phyloP scores from a whole-genome alignment of 2,113 vertebrate species.

The Cercocebus atys region DNA sequence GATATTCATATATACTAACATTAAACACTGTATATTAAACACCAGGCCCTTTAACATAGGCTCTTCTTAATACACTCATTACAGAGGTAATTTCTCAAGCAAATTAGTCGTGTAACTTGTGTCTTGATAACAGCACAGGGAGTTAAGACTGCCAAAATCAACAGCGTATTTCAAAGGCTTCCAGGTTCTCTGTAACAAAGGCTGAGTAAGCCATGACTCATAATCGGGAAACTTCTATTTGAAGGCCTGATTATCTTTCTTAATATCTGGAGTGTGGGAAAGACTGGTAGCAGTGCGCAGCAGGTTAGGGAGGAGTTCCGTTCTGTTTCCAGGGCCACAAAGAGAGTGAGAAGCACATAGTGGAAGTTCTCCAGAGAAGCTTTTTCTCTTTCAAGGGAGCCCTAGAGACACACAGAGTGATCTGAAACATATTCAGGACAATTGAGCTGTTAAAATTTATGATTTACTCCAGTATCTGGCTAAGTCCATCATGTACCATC shows the following conservation, averaged over 20 bases:
- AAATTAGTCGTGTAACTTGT: conserved; percentile 72
- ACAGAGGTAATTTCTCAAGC: conserved; percentile 77
- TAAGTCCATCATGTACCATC: not conserved
- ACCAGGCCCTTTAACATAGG: not conserved
- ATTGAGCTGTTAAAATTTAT: not conserved
- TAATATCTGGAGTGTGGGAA: conserved; percentile 86
- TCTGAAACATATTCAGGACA: not conserved
- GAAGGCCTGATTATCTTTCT: conserved; percentile 79
- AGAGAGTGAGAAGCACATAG: not conserved
- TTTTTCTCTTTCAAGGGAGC: conserved; percentile 5
- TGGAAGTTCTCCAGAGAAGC: not conserved
- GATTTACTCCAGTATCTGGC: not conserved
- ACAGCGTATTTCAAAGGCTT: conserved; percentile 83
- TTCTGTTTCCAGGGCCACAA: conserved; percentile 17
- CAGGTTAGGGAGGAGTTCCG: conserved; percentile 65
- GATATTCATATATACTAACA: conserved; percentile 2
- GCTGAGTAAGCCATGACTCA: conserved; percentile 87
- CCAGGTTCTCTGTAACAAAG: conserved; percentile 86
- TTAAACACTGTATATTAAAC: conserved; percentile 36
- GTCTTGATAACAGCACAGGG: conserved; percentile 80
- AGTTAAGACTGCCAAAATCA: conserved; percentile 82
- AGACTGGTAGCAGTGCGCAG: conserved; percentile 49
- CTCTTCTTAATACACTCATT: conserved; percentile 61
- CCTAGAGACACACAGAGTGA: not conserved
- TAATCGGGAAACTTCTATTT: conserved; percentile 82